Evolutionary conservation across 2,113 vertebrate genomes (phyloP).

Genomic region (Procapra przewalskii): DNA sequence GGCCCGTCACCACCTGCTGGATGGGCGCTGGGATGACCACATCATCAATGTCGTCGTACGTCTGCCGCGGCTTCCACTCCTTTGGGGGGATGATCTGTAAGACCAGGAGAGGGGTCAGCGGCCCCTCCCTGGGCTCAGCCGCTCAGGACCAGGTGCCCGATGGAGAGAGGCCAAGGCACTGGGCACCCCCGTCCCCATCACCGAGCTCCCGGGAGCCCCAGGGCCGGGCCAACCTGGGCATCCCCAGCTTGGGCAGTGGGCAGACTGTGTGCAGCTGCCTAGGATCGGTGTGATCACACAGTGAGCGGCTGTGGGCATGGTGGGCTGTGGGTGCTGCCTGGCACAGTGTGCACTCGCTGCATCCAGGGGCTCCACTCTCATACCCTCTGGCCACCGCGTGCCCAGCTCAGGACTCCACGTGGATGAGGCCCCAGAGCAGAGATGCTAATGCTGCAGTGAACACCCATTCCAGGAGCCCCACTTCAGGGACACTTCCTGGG

Average conservation of each 20-base stretch:
- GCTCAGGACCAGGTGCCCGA: not conserved
- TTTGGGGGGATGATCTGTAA: constrained; percentile 85
- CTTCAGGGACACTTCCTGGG: not conserved
- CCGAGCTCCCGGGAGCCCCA: not conserved
- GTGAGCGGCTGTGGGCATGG: not conserved
- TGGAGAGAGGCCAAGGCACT: no score
- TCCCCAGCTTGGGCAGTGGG: accelerated
- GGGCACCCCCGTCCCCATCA: not conserved
- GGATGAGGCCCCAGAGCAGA: not conserved
- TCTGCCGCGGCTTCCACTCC: constrained; percentile 84
- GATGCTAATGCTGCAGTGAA: not conserved
- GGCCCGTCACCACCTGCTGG: constrained; percentile 87
- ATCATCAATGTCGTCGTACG: constrained; percentile 84
- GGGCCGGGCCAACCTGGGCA: not conserved
- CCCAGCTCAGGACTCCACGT: accelerated
- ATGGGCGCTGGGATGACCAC: constrained; percentile 88
- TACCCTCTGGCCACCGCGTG: not conserved
- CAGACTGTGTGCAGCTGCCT: not conserved
- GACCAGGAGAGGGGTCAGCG: not conserved
- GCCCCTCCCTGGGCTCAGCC: not conserved
- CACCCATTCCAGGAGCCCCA: not conserved
- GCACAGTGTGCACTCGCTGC: not conserved
- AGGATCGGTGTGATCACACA: not conserved
- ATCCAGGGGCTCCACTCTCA: not conserved
- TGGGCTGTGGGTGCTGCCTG: not conserved